phyloP scores from a whole-genome alignment of 23 tunicate species.

The Botrylloides violaceus region DNA sequence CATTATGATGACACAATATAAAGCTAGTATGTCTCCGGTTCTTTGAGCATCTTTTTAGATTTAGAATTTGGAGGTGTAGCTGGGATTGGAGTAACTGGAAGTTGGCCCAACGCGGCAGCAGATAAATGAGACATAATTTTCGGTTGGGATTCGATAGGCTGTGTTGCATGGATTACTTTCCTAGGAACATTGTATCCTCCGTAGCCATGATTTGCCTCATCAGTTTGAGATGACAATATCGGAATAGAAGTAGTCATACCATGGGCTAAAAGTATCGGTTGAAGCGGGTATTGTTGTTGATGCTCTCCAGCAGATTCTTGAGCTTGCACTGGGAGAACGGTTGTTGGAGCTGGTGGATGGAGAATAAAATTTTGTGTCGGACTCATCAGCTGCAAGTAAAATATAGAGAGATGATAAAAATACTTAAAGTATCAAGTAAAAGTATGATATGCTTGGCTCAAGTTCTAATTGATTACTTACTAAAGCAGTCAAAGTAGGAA shows the following conservation, averaged over 20 bases:
- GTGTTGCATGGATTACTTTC: conserved; percentile 7
- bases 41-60: not conserved
- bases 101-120: conserved; percentile 16
- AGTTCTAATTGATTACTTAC: not conserved
- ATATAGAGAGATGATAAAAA: not conserved
- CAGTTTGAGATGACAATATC: not conserved
- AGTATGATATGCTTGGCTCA: not conserved
- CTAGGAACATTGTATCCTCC: conserved; percentile 20
- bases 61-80: not conserved
- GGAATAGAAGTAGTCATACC: conserved; percentile 3
- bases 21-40: conserved; percentile 5
- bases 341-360: conserved; percentile 38
- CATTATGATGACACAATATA: too few relatives aligned
- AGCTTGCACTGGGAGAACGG: conserved; percentile 7
- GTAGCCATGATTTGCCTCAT: not conserved
- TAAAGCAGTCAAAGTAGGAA: not conserved
- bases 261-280: not conserved
- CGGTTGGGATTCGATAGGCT: not conserved
- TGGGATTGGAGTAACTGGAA: conserved; percentile 22
- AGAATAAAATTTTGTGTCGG: conserved; percentile 58
- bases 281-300: conserved; percentile 1
- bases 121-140: conserved; percentile 10
- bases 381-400: conserved; percentile 34
- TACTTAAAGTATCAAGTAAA: not conserved
- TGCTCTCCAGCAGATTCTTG: not conserved